Conservation (phyloP, 2,888 invertebrate genomes). For the Spatulosminthurus flaviceps region DNA sequence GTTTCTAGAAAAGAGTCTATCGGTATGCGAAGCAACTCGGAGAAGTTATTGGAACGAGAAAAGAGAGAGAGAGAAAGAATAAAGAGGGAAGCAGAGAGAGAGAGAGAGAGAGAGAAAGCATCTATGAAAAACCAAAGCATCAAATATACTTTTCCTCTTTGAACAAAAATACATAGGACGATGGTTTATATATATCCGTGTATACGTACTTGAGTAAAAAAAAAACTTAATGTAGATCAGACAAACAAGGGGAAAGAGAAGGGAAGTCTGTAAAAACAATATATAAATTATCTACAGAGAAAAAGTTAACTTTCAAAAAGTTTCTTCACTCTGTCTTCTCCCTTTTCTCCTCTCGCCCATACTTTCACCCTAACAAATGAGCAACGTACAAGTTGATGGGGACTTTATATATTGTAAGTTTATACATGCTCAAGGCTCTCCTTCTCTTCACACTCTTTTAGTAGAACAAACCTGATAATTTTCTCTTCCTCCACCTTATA, state of each 20-base stretch:
- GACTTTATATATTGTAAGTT: too few species aligned
- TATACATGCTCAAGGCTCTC: too few species aligned
- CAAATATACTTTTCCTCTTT: not conserved
- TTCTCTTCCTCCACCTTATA: too few species aligned
- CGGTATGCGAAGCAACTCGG: constrained; percentile 18
- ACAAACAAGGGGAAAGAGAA: not conserved
- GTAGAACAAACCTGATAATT: too few species aligned
- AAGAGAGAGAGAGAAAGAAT: not conserved
- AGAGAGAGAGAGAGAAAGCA: not conserved
- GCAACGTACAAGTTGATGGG: not conserved
- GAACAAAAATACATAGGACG: not conserved
- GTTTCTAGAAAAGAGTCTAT: not conserved
- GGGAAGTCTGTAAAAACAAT: constrained; percentile 32
- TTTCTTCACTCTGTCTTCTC: not conserved
- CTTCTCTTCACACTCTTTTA: too few species aligned
- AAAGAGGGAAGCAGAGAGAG: constrained; percentile 9
- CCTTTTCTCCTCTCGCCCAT: not conserved
- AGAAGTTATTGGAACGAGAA: constrained; percentile 5
- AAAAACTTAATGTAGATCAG: not conserved
- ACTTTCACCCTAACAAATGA: constrained; percentile 5
- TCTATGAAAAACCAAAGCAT: not conserved
- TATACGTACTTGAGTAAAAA: not conserved
- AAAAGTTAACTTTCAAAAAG: constrained; percentile 34
- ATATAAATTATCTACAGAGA: constrained; percentile 35
- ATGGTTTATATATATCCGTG: too few species aligned